Percentiles rank a stretch among this genome's conserved stretches.
phyloP scores from a whole-genome alignment of 2,797 vertebrate genomes.

The Mormyrops boulengeri region DNA sequence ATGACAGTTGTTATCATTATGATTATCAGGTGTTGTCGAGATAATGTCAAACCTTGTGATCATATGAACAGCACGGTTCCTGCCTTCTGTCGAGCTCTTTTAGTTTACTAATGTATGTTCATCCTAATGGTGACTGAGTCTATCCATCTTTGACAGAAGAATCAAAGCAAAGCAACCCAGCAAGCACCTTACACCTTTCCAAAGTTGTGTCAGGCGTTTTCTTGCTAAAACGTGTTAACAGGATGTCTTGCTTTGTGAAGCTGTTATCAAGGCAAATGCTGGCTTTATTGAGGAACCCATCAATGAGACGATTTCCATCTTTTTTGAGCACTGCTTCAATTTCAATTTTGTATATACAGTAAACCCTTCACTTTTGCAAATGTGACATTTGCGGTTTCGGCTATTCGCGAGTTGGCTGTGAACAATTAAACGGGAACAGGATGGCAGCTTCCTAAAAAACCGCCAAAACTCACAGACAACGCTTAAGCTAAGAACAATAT shows the following conservation, averaged over 20 bases:
- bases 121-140: not conserved
- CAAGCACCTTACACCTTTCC: not conserved
- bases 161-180: not conserved
- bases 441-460: not conserved
- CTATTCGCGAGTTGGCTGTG: not conserved
- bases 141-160: not conserved
- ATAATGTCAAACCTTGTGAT: not conserved
- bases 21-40: not conserved
- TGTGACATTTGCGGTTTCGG: not conserved
- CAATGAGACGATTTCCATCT: not conserved
- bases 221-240: not conserved
- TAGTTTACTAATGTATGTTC: not conserved
- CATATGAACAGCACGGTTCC: not conserved
- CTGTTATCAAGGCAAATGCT: not conserved
- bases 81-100: not conserved
- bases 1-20: not conserved
- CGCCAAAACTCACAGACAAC: not conserved
- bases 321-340: not conserved
- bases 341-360: not conserved
- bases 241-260: not conserved
- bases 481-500: not conserved
- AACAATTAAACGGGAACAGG: not conserved
- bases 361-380: not conserved
- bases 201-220: not conserved
- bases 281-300: not conserved